Evolutionary conservation across 1,140 invertebrate species (phyloP).

Genomic region (Psix sp.): DNA sequence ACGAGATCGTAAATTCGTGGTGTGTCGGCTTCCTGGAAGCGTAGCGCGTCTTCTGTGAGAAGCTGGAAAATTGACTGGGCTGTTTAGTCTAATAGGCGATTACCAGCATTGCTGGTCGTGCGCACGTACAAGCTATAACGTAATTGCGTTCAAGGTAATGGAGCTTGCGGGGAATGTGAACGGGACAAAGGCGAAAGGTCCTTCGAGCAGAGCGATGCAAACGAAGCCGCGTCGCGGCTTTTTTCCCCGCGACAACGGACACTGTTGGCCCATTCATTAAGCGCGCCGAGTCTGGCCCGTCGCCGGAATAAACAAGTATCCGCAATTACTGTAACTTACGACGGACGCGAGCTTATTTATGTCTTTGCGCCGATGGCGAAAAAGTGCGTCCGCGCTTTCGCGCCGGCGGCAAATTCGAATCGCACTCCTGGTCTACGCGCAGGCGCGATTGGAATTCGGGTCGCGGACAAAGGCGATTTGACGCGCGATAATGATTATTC

Average conservation of each 20-base stretch:
- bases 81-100: conserved; percentile 59
- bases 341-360: conserved; percentile 34
- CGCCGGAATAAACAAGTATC: conserved; percentile 40
- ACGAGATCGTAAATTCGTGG: conserved; percentile 42
- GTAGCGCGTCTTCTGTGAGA: conserved; percentile 37
- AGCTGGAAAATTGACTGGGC: conserved; percentile 54
- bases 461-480: neutral
- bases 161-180: conserved; percentile 48
- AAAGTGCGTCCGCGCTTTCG: conserved; percentile 2
- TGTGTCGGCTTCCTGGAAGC: conserved; percentile 46
- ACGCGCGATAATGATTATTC: conserved; percentile 13
- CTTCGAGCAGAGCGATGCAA: conserved; percentile 52
- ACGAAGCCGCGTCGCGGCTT: conserved; percentile 33
- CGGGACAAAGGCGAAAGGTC: conserved; percentile 58
- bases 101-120: conserved; percentile 46
- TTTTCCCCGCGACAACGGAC: conserved; percentile 38
- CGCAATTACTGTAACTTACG: conserved; percentile 47
- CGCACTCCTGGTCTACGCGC: no score
- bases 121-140: conserved; percentile 55
- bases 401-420: conserved; percentile 3
- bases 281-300: conserved; percentile 8
- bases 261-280: conserved; percentile 43
- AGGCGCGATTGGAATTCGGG: conserved; percentile 1
- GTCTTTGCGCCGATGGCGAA: conserved; percentile 24
- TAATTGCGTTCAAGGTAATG: conserved; percentile 55